phyloP scores from a whole-genome alignment of 2,797 vertebrate species.

The Betta splendens region DNA sequence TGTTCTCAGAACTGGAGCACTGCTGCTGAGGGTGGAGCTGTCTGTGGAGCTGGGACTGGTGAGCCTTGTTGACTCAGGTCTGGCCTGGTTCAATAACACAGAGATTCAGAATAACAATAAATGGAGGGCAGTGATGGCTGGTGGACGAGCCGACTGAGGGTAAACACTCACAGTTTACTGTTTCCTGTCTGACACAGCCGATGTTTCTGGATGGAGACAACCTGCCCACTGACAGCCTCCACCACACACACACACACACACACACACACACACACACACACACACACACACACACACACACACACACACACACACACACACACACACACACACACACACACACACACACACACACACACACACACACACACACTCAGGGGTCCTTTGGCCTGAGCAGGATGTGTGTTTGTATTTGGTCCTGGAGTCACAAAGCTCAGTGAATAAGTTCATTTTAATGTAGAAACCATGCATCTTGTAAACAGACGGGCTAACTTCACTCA shows the following conservation, averaged over 20 bases:
- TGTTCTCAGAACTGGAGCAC: slow-evolving; percentile 64
- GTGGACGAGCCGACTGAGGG: slow-evolving; percentile 19
- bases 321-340: slow-evolving; percentile 1
- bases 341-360: neutral
- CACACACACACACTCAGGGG: neutral
- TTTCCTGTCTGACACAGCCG: slow-evolving; percentile 43
- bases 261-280: neutral
- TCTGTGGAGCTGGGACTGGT: slow-evolving; percentile 62
- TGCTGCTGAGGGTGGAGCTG: slow-evolving; percentile 61
- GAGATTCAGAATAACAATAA: slow-evolving; percentile 46
- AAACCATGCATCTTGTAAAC: neutral
- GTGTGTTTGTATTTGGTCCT: neutral
- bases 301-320: neutral
- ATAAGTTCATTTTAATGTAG: neutral
- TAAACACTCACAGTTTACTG: slow-evolving; percentile 47
- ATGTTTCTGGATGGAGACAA: slow-evolving; percentile 30
- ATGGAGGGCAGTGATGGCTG: slow-evolving; percentile 7
- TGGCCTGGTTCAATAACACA: slow-evolving; percentile 49
- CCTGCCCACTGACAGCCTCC: slow-evolving; percentile 34
- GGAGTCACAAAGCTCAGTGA: neutral
- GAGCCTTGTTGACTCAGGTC: slow-evolving; percentile 53
- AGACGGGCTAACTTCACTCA: neutral
- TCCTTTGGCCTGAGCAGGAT: neutral
- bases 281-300: slow-evolving; percentile 1
- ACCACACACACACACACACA: slow-evolving; percentile 1